These are phyloP conservation scores for Allolobophora icterica DNA, from an alignment of 2,888 invertebrate genomes.

Conservation along the genomic window DNA sequence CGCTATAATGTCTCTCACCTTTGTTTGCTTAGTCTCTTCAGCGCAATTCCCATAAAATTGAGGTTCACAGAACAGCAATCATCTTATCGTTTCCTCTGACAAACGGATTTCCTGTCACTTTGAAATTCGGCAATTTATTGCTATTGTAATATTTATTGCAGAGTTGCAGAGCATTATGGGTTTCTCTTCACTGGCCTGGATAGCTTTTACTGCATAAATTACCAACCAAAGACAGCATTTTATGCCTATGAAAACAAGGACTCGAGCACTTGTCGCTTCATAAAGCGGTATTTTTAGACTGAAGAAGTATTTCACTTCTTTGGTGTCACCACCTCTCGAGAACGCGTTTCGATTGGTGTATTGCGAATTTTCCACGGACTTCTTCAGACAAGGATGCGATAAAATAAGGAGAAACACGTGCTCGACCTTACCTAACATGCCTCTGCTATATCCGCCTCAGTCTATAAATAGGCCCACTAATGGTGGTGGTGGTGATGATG, in stretches of 20 bases:
- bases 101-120: background rate
- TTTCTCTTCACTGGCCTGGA: background rate
- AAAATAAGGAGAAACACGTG: background rate
- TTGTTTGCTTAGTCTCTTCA: background rate
- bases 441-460: background rate
- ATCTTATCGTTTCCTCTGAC: background rate
- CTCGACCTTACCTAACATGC: background rate
- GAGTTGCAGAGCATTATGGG: background rate
- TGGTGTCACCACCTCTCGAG: background rate
- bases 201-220: background rate
- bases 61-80: background rate
- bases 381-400: background rate
- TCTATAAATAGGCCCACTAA: background rate
- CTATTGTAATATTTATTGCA: background rate
- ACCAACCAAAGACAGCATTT: background rate
- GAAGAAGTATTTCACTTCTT: background rate
- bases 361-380: background rate
- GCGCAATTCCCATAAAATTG: background rate
- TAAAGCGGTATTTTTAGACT: background rate
- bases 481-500: no score
- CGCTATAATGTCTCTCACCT: background rate
- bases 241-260: background rate
- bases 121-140: background rate
- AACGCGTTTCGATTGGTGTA: background rate
- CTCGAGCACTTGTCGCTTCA: background rate